phyloP scores from a whole-genome alignment of 35 echinoderm and acorn worm genomes.

The Ptychodera flava region DNA sequence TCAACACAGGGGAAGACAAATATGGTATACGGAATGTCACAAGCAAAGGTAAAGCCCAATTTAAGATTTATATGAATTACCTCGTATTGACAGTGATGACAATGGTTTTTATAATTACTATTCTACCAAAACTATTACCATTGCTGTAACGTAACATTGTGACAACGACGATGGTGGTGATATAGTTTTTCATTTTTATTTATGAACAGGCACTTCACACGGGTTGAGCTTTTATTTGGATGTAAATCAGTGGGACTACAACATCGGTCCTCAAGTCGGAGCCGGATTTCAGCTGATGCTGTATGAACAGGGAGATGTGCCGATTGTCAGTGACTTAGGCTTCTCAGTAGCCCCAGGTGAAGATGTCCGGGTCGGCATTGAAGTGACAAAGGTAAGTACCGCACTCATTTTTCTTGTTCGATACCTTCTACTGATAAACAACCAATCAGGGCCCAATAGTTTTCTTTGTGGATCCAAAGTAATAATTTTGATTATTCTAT shows the following conservation, averaged over 20 bases:
- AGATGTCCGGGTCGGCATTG: constrained; percentile 15
- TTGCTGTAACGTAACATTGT: no score
- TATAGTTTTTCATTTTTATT: neutral
- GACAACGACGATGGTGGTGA: no score
- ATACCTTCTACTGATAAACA: no score
- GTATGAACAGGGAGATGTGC: constrained; percentile 26
- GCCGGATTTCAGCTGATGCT: constrained; percentile 26
- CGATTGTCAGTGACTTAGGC: constrained; percentile 17
- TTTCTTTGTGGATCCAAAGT: no score
- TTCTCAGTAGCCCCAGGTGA: constrained; percentile 34
- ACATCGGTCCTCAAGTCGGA: neutral
- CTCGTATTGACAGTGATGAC: no score
- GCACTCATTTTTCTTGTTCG: no score
- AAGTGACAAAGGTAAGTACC: constrained; percentile 26
- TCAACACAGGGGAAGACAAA: constrained; percentile 22
- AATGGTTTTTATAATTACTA: no score
- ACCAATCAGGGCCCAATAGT: no score
- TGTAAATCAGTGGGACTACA: constrained; percentile 26
- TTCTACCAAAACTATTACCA: no score
- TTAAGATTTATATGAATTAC: no score
- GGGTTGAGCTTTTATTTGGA: constrained; percentile 22
- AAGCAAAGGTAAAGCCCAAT: constrained; percentile 8
- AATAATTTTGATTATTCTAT: no score
- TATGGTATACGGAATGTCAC: neutral
- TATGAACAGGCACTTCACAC: constrained; percentile 13